A percentile compares a stretch with the other conserved stretches of the same genome.
phyloP scores from a whole-genome alignment of 2,113 vertebrate genomes.

The Oreotragus oreotragus region DNA sequence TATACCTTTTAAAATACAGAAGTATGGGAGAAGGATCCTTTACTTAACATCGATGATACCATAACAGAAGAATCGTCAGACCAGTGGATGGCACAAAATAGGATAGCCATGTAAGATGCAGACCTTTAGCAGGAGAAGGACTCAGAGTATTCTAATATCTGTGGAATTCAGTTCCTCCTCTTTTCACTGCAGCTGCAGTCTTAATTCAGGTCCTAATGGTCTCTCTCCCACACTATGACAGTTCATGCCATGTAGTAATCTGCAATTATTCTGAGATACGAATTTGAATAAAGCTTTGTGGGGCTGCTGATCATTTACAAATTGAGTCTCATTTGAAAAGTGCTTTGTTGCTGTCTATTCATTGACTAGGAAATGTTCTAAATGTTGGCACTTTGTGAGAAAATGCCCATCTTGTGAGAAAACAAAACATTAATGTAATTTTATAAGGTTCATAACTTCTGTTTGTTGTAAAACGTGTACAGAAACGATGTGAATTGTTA shows the following conservation, averaged over 20 bases:
- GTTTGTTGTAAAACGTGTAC: background rate
- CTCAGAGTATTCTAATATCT: background rate
- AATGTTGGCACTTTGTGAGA: background rate
- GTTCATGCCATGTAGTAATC: background rate
- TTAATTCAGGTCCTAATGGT: background rate
- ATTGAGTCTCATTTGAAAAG: background rate
- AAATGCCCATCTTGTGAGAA: background rate
- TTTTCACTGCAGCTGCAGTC: background rate
- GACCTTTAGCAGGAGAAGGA: rapidly evolving
- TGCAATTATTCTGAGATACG: slow-evolving; percentile 5
- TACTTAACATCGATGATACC: background rate
- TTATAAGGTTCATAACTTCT: background rate
- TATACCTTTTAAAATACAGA: background rate
- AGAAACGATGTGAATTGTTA: background rate
- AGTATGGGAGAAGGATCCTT: background rate
- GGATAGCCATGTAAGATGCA: rapidly evolving
- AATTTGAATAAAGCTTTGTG: slow-evolving; percentile 27
- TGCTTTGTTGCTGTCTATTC: background rate
- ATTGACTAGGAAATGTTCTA: background rate
- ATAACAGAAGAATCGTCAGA: background rate
- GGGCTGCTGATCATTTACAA: background rate
- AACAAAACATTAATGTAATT: background rate
- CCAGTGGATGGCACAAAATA: background rate
- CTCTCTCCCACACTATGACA: background rate
- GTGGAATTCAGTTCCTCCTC: background rate